Base-by-base conservation (phyloP, 1,140 invertebrate species). In the Copidosoma floridanum region DNA sequence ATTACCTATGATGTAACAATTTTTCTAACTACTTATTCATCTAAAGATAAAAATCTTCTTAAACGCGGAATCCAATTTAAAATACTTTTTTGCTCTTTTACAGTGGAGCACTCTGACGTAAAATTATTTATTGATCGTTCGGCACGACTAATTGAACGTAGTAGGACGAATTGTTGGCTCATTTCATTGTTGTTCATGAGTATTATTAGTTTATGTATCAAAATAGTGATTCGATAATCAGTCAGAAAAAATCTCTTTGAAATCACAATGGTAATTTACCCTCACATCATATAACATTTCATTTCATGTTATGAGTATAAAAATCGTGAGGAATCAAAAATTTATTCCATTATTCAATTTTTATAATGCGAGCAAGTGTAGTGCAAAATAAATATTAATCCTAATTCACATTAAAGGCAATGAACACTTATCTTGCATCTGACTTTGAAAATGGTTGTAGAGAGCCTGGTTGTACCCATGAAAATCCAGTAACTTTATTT, bases 401-500 rank as follows among this genome's bases (percentile, higher is more conserved):
- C 11, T 32, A 61, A 1, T 48, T 23, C 6, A 40, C 40, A 20
- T 54, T 29, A 1, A 40, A 44, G 18, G n/a, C 4, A n/a, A 32
- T 47, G 24, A 14, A 54, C 1, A 20, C 14, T n/a, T 80, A 80
- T 77, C 76, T 79, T 10, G 70, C 63, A 66, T 79, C 75, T 3
- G 80, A 82, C 75, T 86, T 84, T 16, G 86, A 88, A 66, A 92
- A 85, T 21, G 89, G 86, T 72, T 88, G 85, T 64, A 86, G 84
- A 41, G 88, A 88, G 24, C 88, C 88, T 47, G 87, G 85, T 69
- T 89, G 84, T 2, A 90, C 87, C 89, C 89, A 92, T 0, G 89
- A 91, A 57, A 88, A 84, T 4, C 88, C 88, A 61, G 68, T 56
- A n/a, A 57, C 64, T 64, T 72, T 77, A 20, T 65, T 74, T 16